Percentiles rank a stretch among this genome's conserved stretches.
phyloP scores from a whole-genome alignment of 2,888 invertebrate species.

The Drosophila buzzatii region DNA sequence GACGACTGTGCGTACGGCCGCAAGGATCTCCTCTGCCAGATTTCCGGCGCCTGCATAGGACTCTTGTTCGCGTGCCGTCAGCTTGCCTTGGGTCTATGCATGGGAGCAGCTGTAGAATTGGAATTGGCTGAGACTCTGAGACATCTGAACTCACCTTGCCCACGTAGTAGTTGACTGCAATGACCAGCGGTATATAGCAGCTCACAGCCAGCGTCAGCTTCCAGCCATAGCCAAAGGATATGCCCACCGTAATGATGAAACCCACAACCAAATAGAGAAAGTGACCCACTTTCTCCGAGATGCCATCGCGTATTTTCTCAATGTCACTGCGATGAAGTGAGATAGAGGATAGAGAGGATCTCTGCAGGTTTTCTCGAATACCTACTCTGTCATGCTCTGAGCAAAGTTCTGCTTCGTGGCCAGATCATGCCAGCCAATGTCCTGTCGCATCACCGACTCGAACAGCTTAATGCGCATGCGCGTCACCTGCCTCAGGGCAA shows the following conservation, averaged over 20 bases:
- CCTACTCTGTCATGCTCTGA: slow-evolving; percentile 91
- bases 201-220: slow-evolving; percentile 93
- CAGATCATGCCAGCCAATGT: slow-evolving; percentile 91
- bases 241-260: slow-evolving; percentile 87
- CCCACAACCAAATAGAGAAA: slow-evolving; percentile 87
- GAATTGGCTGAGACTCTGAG: not conserved
- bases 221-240: slow-evolving; percentile 94
- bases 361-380: slow-evolving; percentile 47
- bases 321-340: slow-evolving; percentile 86
- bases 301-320: slow-evolving; percentile 93
- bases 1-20: slow-evolving; percentile 90
- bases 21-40: slow-evolving; percentile 91
- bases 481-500: slow-evolving; percentile 88
- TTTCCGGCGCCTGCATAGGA: slow-evolving; percentile 92
- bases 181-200: slow-evolving; percentile 91
- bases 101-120: not conserved
- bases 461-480: slow-evolving; percentile 88
- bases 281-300: slow-evolving; percentile 93
- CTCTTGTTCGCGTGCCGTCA: slow-evolving; percentile 88
- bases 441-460: slow-evolving; percentile 89
- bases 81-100: slow-evolving; percentile 88
- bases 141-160: slow-evolving; percentile 87
- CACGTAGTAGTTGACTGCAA: slow-evolving; percentile 90
- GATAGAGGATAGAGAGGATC: too few species aligned
- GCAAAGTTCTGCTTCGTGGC: slow-evolving; percentile 90